phyloP scores from a whole-genome alignment of 2,113 vertebrate genomes.

The Glaucomys volans region DNA sequence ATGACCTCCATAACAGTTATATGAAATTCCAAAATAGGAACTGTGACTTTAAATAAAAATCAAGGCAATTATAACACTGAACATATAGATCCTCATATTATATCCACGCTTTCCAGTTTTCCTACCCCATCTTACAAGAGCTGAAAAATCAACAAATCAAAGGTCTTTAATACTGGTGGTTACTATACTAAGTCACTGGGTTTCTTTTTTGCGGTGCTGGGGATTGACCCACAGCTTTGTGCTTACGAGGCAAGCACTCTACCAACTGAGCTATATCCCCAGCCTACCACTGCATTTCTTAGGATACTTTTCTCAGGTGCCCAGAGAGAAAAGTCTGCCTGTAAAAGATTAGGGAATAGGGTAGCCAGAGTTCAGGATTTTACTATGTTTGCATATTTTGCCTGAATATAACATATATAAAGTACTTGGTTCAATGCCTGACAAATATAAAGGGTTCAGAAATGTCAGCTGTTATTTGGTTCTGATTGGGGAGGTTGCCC shows the following conservation, averaged over 20 bases:
- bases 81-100: not conserved
- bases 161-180: not conserved
- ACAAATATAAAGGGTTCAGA: not conserved
- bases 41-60: constrained; percentile 26
- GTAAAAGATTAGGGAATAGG: not conserved
- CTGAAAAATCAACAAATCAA: not conserved
- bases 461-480: constrained; percentile 29
- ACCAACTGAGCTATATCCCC: too few relatives aligned
- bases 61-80: not conserved
- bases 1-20: not conserved
- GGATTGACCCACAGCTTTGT: too few relatives aligned
- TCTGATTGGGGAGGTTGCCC: not conserved
- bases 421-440: not conserved
- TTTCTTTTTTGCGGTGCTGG: too few relatives aligned
- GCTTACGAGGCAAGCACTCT: too few relatives aligned
- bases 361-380: not conserved
- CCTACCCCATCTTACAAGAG: not conserved
- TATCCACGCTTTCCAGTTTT: not conserved
- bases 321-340: not conserved
- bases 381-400: not conserved
- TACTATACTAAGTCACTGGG: not conserved
- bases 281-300: too few relatives aligned
- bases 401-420: not conserved
- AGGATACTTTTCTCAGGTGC: not conserved
- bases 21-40: constrained; percentile 51